These are phyloP conservation scores for Amphipoea oculea DNA, from an alignment of 2,888 invertebrate genomes.

Conservation along the genomic window DNA sequence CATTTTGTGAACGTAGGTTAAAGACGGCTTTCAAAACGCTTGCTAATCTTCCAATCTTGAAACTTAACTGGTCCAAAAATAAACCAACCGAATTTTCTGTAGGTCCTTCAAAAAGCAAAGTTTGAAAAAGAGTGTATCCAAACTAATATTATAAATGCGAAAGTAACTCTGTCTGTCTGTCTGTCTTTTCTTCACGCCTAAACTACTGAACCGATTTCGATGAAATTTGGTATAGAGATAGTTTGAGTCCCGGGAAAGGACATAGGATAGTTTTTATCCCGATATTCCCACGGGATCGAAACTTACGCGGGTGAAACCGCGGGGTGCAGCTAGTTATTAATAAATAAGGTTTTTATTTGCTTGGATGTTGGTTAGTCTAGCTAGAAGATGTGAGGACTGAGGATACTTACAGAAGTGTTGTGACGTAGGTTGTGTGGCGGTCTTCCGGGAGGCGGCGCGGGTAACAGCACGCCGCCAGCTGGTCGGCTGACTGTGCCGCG, in stretches of 20 bases:
- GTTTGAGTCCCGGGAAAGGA: too few relatives aligned
- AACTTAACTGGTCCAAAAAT: neutral
- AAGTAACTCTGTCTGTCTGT: too few relatives aligned
- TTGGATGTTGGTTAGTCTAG: neutral
- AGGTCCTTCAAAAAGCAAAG: neutral
- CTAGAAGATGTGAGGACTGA: neutral
- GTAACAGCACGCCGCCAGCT: conserved; percentile 91
- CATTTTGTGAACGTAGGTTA: neutral
- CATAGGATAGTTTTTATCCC: too few relatives aligned
- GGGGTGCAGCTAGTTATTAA: neutral
- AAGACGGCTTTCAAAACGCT: neutral
- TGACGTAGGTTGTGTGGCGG: conserved; percentile 84
- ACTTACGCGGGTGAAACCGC: too few relatives aligned
- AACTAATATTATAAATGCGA: too few relatives aligned
- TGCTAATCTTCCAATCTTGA: neutral
- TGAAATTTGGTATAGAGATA: too few relatives aligned
- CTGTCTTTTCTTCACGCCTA: too few relatives aligned
- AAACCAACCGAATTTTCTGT: neutral
- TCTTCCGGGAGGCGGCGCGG: conserved; percentile 84
- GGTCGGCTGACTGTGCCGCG: conserved; percentile 95
- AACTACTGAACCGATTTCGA: too few relatives aligned
- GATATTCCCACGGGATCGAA: too few relatives aligned
- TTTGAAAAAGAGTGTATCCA: neutral
- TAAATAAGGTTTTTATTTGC: neutral
- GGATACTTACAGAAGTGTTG: conserved; percentile 78